Evolutionary conservation across 2,113 vertebrate genomes (phyloP).

Genomic region (Gracilinanus agilis): DNA sequence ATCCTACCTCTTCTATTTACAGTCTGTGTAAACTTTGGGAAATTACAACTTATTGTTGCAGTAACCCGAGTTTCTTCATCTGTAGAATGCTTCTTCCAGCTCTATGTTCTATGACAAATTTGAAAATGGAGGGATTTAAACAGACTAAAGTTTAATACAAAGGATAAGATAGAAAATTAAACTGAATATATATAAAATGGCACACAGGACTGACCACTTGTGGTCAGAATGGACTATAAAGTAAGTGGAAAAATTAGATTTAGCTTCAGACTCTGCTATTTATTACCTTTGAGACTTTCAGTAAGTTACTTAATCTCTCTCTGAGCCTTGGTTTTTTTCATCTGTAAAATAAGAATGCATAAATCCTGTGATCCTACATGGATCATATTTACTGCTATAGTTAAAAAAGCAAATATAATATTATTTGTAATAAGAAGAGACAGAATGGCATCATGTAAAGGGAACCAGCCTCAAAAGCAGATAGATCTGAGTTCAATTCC

Average conservation of each 20-base stretch:
- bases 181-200: not conserved
- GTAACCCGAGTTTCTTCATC: not conserved
- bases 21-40: not conserved
- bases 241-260: not conserved
- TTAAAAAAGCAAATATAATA: constrained; percentile 17
- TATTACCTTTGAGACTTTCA: not conserved
- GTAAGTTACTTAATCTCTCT: not conserved
- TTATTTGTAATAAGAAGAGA: not conserved
- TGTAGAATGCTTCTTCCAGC: not conserved
- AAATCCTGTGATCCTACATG: not conserved
- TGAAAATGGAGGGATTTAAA: constrained; percentile 25
- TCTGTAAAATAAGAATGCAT: not conserved
- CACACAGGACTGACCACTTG: not conserved
- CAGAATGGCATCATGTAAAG: not conserved
- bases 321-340: not conserved
- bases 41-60: not conserved
- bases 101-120: not conserved
- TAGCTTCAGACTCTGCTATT: not conserved
- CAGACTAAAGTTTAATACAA: not conserved
- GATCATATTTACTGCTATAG: not conserved
- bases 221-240: not conserved
- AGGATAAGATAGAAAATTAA: constrained; percentile 25
- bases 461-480: not conserved
- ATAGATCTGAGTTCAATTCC: not conserved
- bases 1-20: not conserved